Percentiles rank a stretch among this genome's conserved stretches.
Evolutionary conservation across 2,113 vertebrate genomes (phyloP).

Genomic region (Callipepla californica): DNA sequence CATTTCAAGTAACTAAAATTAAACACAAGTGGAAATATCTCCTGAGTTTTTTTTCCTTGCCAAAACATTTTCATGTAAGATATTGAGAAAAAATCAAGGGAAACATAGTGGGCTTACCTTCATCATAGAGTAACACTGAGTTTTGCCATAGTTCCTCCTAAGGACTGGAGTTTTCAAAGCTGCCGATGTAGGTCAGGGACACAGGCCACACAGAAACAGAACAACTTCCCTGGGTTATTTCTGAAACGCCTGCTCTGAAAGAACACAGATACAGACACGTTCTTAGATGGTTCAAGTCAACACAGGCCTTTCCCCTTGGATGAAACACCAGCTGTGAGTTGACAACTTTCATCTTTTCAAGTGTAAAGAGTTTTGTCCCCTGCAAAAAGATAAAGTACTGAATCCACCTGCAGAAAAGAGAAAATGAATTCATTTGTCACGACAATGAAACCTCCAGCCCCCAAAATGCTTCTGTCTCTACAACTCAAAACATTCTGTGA

Average conservation of each 20-base stretch:
- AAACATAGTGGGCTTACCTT: background rate
- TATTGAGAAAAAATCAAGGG: background rate
- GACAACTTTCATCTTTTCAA: background rate
- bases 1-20: background rate
- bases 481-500: background rate
- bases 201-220: background rate
- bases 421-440: background rate
- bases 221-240: background rate
- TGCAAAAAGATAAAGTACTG: background rate
- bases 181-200: background rate
- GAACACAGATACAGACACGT: background rate
- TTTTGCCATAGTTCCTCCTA: background rate
- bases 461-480: background rate
- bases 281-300: background rate
- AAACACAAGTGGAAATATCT: background rate
- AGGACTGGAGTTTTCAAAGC: background rate
- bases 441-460: background rate
- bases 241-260: background rate
- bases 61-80: background rate
- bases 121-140: background rate
- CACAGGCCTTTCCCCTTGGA: background rate
- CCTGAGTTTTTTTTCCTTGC: background rate
- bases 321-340: background rate
- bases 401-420: background rate
- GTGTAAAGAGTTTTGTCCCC: background rate